Percentiles rank a stretch among this genome's conserved stretches.
phyloP scores from a whole-genome alignment of 2,888 invertebrate species.

The Mesorhabditis sp. region DNA sequence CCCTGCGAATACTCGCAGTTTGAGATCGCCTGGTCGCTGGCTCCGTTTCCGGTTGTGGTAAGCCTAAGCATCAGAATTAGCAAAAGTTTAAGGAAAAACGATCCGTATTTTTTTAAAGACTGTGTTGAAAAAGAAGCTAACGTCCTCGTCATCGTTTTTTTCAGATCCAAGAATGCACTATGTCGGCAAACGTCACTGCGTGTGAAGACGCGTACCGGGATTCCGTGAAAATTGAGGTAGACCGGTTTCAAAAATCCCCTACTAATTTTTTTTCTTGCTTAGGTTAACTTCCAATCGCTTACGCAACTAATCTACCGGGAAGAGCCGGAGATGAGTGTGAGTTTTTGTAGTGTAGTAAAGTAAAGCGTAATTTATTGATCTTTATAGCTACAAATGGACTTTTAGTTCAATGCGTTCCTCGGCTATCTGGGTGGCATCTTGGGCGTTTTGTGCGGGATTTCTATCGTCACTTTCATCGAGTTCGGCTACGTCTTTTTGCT shows the following conservation, averaged over 20 bases:
- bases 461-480: conserved; percentile 4
- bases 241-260: neutral
- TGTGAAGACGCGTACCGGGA: neutral
- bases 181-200: neutral
- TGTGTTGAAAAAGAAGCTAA: neutral
- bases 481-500: neutral
- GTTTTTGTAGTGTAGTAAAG: neutral
- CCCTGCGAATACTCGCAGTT: neutral
- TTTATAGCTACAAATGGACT: neutral
- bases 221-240: neutral
- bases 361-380: neutral
- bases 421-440: neutral
- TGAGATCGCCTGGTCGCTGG: conserved; percentile 1
- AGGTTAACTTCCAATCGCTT: neutral
- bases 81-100: neutral
- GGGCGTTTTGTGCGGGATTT: conserved; percentile 1
- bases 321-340: neutral
- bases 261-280: neutral
- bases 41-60: neutral
- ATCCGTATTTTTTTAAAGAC: neutral
- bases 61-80: neutral
- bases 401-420: conserved; percentile 6
- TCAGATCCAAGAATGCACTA: neutral
- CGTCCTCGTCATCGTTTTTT: neutral
- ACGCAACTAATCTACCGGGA: neutral